Evolutionary conservation across 2,113 vertebrate genomes (phyloP).

Genomic region (Tragulus kanchil): DNA sequence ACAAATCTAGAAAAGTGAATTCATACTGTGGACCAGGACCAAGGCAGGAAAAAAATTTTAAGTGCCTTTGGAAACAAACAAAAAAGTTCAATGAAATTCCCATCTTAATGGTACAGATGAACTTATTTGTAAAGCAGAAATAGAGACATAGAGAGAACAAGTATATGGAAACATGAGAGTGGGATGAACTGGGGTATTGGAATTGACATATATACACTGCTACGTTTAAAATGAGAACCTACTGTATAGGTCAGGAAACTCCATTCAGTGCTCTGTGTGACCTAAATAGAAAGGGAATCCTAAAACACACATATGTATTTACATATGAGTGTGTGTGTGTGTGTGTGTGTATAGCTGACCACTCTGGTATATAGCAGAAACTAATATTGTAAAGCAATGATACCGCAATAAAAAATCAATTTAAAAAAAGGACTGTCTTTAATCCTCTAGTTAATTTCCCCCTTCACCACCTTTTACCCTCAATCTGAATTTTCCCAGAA

Average conservation of each 20-base stretch:
- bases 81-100: not conserved
- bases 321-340: too few species aligned
- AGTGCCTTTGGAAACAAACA: not conserved
- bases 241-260: not conserved
- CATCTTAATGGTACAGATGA: not conserved
- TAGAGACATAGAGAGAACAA: not conserved
- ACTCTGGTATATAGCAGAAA: not conserved
- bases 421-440: not conserved
- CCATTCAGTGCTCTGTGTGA: not conserved
- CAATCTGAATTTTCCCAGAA: not conserved
- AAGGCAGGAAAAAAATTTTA: not conserved
- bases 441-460: not conserved
- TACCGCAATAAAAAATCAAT: not conserved
- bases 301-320: too few species aligned
- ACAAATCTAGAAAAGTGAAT: conserved; percentile 23
- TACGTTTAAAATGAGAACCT: not conserved
- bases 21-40: not conserved
- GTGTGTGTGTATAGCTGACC: not conserved
- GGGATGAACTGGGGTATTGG: not conserved
- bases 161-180: not conserved
- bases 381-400: not conserved
- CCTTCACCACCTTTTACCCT: not conserved
- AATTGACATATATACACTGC: not conserved
- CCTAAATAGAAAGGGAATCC: not conserved
- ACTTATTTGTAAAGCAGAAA: not conserved